These are phyloP conservation scores for Frankliniella intonsa DNA, from an alignment of 2,888 invertebrate genomes.

Conservation along the genomic window DNA sequence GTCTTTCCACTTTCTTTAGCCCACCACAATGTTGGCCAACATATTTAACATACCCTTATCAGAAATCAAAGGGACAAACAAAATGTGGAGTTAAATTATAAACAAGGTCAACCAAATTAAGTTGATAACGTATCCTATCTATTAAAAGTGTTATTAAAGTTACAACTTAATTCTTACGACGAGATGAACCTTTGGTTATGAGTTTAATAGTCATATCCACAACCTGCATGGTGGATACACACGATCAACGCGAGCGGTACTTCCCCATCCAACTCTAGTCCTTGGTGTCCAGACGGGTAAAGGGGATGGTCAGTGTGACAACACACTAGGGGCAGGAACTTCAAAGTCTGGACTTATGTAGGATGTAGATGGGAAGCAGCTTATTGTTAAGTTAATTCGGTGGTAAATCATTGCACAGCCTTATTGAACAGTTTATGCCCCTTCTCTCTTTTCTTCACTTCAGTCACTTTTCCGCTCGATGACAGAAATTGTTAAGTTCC, in stretches of 20 bases:
- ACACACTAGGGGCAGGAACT: background rate
- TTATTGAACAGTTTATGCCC: background rate
- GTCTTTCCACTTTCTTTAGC: background rate
- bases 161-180: conserved; percentile 1
- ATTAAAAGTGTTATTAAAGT: background rate
- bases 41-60: background rate
- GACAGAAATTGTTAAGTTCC: too few relatives aligned
- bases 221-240: background rate
- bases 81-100: background rate
- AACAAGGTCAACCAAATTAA: background rate
- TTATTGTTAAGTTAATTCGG: background rate
- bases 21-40: background rate
- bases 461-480: too few relatives aligned
- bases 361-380: conserved; percentile 2
- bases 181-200: conserved; percentile 16
- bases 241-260: background rate
- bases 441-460: too few relatives aligned
- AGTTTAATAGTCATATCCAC: conserved; percentile 11
- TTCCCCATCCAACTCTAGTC: background rate
- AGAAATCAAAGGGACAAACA: background rate
- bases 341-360: background rate
- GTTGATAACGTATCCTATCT: background rate
- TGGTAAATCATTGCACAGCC: background rate
- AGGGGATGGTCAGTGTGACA: too few relatives aligned
- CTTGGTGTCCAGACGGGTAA: background rate